phyloP scores from a whole-genome alignment of 64 coral and sea anemone species.

The Pocillopora damicornis region DNA sequence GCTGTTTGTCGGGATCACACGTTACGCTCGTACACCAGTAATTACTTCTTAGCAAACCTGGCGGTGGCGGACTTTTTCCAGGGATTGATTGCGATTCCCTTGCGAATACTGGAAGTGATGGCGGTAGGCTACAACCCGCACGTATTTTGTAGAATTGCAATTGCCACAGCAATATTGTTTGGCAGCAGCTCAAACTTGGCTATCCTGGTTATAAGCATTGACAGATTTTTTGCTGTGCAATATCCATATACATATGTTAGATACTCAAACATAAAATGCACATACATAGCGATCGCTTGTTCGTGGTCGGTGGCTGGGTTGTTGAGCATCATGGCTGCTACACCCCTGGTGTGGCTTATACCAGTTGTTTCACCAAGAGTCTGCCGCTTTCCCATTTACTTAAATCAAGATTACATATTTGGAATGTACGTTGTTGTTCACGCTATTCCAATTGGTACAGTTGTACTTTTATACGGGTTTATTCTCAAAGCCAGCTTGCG shows the following conservation, averaged over 20 bases:
- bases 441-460: conserved; percentile 58
- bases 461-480: conserved; percentile 64
- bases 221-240: conserved; percentile 61
- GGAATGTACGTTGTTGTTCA: conserved; percentile 62
- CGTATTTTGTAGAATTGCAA: conserved; percentile 54
- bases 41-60: conserved; percentile 70
- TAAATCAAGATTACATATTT: conserved; percentile 52
- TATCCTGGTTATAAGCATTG: conserved; percentile 75
- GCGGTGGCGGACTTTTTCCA: conserved; percentile 75
- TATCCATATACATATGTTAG: conserved; percentile 57
- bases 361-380: not conserved
- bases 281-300: not conserved
- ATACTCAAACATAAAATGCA: conserved; percentile 20
- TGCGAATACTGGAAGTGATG: conserved; percentile 51
- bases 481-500: conserved; percentile 54
- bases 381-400: conserved; percentile 63
- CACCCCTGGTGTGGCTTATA: conserved; percentile 24
- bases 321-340: conserved; percentile 20
- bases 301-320: conserved; percentile 28
- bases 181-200: conserved; percentile 73
- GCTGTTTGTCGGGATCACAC: conserved; percentile 44
- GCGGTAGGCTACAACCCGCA: not conserved
- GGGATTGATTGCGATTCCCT: conserved; percentile 57
- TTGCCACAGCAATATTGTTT: conserved; percentile 61
- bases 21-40: conserved; percentile 58